Evolutionary conservation across 2,888 invertebrate species (phyloP).

Genomic region (Spilosoma lubricipeda): DNA sequence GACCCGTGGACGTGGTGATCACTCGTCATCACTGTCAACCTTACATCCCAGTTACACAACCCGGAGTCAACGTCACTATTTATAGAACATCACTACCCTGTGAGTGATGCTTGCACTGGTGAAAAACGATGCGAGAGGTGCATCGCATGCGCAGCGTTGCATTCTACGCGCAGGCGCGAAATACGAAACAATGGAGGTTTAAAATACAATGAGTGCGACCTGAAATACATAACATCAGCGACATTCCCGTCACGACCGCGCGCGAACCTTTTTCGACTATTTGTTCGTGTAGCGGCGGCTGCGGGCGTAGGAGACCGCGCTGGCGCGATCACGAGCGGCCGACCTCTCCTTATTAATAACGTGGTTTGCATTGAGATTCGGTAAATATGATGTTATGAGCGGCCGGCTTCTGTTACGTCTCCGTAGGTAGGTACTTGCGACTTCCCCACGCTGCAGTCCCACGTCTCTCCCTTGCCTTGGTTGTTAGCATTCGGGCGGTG

Average conservation of each 20-base stretch:
- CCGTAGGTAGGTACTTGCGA: conserved; percentile 23
- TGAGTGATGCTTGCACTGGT: conserved; percentile 57
- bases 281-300: conserved; percentile 64
- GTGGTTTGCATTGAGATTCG: conserved; percentile 77
- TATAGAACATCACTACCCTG: conserved; percentile 54
- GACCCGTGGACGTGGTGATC: not conserved
- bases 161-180: conserved; percentile 77
- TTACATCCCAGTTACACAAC: not conserved
- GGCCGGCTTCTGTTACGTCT: conserved; percentile 29
- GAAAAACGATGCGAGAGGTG: conserved; percentile 49
- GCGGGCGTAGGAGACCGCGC: conserved; percentile 44
- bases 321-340: conserved; percentile 66
- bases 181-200: conserved; percentile 83
- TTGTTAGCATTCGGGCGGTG: conserved; percentile 61
- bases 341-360: conserved; percentile 79
- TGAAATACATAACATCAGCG: conserved; percentile 77
- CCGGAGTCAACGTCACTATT: conserved; percentile 40
- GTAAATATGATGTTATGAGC: conserved; percentile 48
- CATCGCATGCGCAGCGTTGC: conserved; percentile 47
- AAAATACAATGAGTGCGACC: conserved; percentile 83
- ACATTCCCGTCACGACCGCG: conserved; percentile 84
- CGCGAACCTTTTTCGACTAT: conserved; percentile 82
- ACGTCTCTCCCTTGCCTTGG: conserved; percentile 25
- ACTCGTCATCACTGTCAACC: conserved; percentile 8
- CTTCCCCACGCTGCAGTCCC: conserved; percentile 43